A percentile compares a stretch with the other conserved stretches of the same genome.
phyloP scores from a whole-genome alignment of 2,797 vertebrate genomes.

The Ammospiza maritima region DNA sequence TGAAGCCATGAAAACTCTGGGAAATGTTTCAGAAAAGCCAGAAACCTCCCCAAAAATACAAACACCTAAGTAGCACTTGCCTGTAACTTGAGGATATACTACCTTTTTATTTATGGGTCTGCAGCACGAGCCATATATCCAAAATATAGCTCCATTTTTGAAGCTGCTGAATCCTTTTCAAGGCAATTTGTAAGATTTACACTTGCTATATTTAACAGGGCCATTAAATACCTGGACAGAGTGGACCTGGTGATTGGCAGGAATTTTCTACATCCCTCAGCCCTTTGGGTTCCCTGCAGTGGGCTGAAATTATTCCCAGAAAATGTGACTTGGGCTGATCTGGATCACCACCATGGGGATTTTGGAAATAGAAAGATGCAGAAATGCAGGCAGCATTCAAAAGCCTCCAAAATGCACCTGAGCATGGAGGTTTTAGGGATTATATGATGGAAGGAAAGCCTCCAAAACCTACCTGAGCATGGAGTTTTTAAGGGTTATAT shows the following conservation, averaged over 20 bases:
- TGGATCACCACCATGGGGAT: neutral
- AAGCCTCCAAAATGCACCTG: too few relatives aligned
- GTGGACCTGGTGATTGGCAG: neutral
- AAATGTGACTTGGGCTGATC: neutral
- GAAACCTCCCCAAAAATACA: neutral
- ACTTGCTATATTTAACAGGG: neutral
- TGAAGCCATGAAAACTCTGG: neutral
- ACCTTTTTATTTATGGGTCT: neutral
- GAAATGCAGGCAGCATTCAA: neutral
- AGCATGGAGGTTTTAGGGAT: too few relatives aligned
- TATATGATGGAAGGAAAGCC: too few relatives aligned
- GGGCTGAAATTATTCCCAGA: neutral
- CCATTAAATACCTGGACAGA: neutral
- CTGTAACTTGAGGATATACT: neutral
- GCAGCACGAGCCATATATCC: neutral
- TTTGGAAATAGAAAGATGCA: neutral
- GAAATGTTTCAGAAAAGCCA: neutral
- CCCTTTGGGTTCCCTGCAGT: neutral
- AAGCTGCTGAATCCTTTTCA: neutral
- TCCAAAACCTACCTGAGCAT: rapidly evolving
- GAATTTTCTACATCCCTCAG: neutral
- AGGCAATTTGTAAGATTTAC: conserved; percentile 17
- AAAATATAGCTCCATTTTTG: neutral
- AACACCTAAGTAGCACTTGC: neutral
- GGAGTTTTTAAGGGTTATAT: neutral